These are phyloP conservation scores for Drosophila vallismaia DNA, from an alignment of 2,888 invertebrate genomes.

Conservation along the genomic window DNA sequence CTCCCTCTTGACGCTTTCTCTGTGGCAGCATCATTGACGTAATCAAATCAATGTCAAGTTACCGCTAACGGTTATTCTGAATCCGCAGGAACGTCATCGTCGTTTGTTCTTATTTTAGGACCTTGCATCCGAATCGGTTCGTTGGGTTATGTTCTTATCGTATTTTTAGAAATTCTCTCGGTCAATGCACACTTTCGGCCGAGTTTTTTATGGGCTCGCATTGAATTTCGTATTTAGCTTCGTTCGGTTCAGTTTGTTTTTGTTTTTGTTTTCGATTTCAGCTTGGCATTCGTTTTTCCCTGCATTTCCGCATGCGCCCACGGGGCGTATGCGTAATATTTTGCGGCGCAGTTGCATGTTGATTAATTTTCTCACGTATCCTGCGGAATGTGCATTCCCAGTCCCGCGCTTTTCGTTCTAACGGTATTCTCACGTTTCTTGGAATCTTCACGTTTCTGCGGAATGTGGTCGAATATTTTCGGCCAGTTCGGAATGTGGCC, in stretches of 20 bases:
- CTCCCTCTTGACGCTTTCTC: conserved; percentile 7
- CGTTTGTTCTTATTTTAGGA: conserved; percentile 59
- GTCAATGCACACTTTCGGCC: conserved; percentile 75
- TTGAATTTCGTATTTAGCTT: conserved; percentile 8
- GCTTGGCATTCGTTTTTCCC: conserved; percentile 14
- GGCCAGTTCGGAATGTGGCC: conserved; percentile 57
- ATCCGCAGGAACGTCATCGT: conserved; percentile 47
- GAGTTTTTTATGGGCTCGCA: conserved; percentile 56
- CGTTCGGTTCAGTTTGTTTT: conserved; percentile 19
- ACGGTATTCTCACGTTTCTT: conserved; percentile 50
- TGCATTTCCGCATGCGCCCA: conserved; percentile 51
- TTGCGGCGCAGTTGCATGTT: conserved; percentile 59
- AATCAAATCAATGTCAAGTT: conserved; percentile 53
- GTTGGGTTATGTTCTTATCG: conserved; percentile 25
- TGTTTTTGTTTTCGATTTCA: conserved; percentile 8
- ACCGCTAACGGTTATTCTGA: conserved; percentile 65
- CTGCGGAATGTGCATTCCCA: conserved; percentile 34
- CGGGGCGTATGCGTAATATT: conserved; percentile 68
- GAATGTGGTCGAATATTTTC: conserved; percentile 49
- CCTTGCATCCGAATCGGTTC: conserved; percentile 29
- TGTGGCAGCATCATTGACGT: conserved; percentile 52
- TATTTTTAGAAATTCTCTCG: conserved; percentile 53
- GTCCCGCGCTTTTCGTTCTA: conserved; percentile 36
- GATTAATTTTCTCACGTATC: conserved; percentile 34
- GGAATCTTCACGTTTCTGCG: conserved; percentile 28